Evolutionary conservation across 2,888 invertebrate genomes (phyloP), one percentile per base, ranked within the genome.

Genomic region (Clunio marinus): DNA sequence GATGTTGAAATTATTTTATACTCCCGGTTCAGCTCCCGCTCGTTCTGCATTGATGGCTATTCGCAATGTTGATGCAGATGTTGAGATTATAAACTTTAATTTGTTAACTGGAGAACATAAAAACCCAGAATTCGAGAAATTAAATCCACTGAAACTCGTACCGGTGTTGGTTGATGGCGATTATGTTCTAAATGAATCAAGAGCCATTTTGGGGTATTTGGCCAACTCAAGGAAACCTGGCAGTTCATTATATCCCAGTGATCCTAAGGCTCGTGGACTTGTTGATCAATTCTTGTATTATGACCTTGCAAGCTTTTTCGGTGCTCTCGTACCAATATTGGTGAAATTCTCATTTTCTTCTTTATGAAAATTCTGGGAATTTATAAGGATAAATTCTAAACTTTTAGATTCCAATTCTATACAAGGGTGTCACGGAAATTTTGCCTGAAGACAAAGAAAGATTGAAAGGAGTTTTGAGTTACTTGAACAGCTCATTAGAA

Each of bases 221-320:
- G 83, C 80, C 1, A 81, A 81, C 71, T 81, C 83, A 72, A 86
- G 86, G 72, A 84, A 82, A 2, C 84, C 84, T 73, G 81, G 84
- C 70, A 84, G 84, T 70, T 75, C 80, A 0, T 74, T 86, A 15
- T 84, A 83, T 73, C 86, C 86, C 0, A 83, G 80, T 70, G 84
- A 86, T 72, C 80, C 83, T 2, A 80, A 83, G 72, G 80, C 80
- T 70, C 78, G 84, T 15, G 86, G 83, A 13, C 8, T 81, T 1
- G 83, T 87, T 8, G 83, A 86, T 73, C 81, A 83, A 70, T 78
- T 81, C 69, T 73, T 86, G 60, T 83, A 81, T 72, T 86, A 86
- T 72, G 86, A 86, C 72, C 75, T 81, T 69, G 82, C 82, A 2
- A 82, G 80, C 1, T 75, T 87, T 1, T 84, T 81, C 74, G 75